Conservation (phyloP, 2,888 invertebrate genomes). For the Chelonus formosanus region DNA sequence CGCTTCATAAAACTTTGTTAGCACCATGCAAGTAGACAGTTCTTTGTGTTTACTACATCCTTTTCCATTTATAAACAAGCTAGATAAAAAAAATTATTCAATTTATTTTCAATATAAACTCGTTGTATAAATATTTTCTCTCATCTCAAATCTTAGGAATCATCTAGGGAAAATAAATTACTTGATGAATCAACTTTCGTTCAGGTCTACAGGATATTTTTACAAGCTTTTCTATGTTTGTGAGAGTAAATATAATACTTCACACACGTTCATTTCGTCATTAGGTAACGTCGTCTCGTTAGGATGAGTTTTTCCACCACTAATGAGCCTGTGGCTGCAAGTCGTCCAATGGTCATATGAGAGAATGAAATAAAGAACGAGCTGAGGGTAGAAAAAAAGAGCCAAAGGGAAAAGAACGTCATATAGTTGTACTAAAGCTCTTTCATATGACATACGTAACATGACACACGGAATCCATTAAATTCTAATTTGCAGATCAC, state of each 20-base stretch:
- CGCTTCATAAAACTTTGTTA: constrained; percentile 64
- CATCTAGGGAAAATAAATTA: too few relatives aligned
- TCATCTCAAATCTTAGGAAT: too few relatives aligned
- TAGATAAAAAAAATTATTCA: constrained; percentile 1
- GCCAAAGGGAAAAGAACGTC: not conserved
- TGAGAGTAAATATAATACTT: constrained; percentile 22
- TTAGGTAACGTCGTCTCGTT: constrained; percentile 57
- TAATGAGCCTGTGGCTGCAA: constrained; percentile 50
- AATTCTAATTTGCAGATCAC: constrained; percentile 26
- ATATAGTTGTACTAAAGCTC: constrained; percentile 23
- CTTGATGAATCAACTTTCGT: too few relatives aligned
- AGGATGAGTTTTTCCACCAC: constrained; percentile 55
- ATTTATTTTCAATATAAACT: too few relatives aligned
- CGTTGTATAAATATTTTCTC: too few relatives aligned
- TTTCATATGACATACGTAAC: constrained; percentile 14
- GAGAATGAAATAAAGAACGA: constrained; percentile 10
- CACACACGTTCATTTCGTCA: constrained; percentile 47
- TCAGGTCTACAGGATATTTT: too few relatives aligned
- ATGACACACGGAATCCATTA: constrained; percentile 12
- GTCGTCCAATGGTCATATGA: constrained; percentile 23
- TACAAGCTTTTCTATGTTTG: too few relatives aligned
- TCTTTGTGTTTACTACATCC: not conserved
- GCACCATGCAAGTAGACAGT: constrained; percentile 41
- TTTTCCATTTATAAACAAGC: not conserved
- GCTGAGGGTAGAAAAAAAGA: not conserved